Conservation (phyloP, 2,797 vertebrate genomes). For the Jordanella pulchra region DNA sequence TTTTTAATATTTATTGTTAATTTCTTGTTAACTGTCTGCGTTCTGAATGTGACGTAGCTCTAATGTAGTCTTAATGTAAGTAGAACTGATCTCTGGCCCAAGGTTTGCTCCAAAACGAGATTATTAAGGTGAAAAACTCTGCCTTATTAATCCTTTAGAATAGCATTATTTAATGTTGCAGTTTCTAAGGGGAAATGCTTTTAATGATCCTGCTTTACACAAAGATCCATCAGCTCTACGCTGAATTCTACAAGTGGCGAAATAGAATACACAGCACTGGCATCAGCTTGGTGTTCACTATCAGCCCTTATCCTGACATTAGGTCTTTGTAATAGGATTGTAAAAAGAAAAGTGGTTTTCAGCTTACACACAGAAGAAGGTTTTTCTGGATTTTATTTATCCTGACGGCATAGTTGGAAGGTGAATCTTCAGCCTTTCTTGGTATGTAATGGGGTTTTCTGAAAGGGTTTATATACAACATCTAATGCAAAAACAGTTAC, state of each 20-base stretch:
- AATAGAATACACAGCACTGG: background rate
- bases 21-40: background rate
- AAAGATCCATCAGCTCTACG: conserved; percentile 15
- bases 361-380: background rate
- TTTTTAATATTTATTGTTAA: too few relatives aligned
- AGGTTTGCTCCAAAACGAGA: background rate
- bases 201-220: background rate
- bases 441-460: conserved; percentile 4
- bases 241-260: conserved; percentile 11
- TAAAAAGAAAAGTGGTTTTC: background rate
- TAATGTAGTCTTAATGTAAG: background rate
- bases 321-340: conserved; percentile 14
- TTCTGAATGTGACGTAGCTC: background rate
- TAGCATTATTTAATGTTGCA: background rate
- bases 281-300: conserved; percentile 8
- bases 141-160: background rate
- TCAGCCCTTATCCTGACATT: conserved; percentile 11
- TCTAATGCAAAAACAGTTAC: background rate
- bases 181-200: background rate
- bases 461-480: background rate
- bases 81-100: too few relatives aligned
- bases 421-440: background rate
- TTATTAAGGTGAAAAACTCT: background rate
- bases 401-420: background rate
- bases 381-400: conserved; percentile 5